These are phyloP conservation scores for Drosophila trapezifrons DNA, from an alignment of 1,140 invertebrate species.

Conservation along the genomic window DNA sequence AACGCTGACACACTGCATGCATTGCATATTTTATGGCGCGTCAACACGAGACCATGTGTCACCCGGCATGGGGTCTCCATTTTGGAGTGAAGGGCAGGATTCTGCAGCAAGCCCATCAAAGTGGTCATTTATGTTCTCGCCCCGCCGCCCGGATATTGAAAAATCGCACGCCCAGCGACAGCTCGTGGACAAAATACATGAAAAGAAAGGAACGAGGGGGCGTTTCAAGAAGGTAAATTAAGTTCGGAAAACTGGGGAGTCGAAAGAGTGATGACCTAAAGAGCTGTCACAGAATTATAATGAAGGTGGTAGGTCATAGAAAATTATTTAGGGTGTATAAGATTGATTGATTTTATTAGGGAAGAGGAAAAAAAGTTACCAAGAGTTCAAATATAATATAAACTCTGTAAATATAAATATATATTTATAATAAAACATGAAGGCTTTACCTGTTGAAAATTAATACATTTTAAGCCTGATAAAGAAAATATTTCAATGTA, in stretches of 20 bases:
- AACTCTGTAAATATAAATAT: neutral
- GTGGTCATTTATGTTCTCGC: slow-evolving; percentile 49
- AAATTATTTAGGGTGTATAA: neutral
- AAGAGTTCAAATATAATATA: neutral
- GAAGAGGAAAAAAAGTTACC: too few species aligned
- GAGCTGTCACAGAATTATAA: neutral
- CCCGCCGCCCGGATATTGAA: slow-evolving; percentile 69
- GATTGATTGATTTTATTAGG: neutral
- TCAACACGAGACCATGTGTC: slow-evolving; percentile 82
- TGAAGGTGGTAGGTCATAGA: neutral
- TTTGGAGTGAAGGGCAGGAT: slow-evolving; percentile 8
- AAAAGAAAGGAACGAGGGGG: slow-evolving; percentile 17
- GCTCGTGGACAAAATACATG: slow-evolving; percentile 25
- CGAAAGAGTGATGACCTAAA: neutral
- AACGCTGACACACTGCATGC: slow-evolving; percentile 77
- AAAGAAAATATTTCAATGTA: too few species aligned
- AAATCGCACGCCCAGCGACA: slow-evolving; percentile 58
- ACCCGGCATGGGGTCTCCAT: slow-evolving; percentile 47
- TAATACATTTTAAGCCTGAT: too few species aligned
- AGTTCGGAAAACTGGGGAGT: neutral
- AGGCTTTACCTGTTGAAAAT: too few species aligned
- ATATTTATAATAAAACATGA: neutral
- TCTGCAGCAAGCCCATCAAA: slow-evolving; percentile 42
- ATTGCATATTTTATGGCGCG: slow-evolving; percentile 80
- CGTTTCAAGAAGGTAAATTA: slow-evolving; percentile 48